phyloP scores from a whole-genome alignment of 1,140 invertebrate genomes.

The Lutraria rhynchaena region DNA sequence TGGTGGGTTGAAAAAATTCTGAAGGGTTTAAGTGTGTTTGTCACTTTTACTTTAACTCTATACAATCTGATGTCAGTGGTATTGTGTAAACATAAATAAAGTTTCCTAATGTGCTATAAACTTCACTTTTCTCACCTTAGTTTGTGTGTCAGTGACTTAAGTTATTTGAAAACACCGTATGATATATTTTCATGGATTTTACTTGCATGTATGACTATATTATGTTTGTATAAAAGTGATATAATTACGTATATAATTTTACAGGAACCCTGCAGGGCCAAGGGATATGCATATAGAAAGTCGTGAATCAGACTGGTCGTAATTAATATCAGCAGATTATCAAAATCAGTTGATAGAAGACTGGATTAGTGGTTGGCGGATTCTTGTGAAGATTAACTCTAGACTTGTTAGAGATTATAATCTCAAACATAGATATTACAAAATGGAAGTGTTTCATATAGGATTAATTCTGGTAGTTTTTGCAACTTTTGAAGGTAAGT shows the following conservation, averaged over 20 bases:
- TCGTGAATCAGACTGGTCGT: background rate
- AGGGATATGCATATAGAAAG: slow-evolving; percentile 14
- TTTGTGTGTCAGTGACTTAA: too few relatives aligned
- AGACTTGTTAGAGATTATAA: slow-evolving; percentile 9
- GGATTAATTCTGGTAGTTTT: slow-evolving; percentile 51
- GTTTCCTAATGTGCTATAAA: too few relatives aligned
- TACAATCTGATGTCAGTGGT: too few relatives aligned
- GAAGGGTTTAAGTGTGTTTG: too few relatives aligned
- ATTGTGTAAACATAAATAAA: too few relatives aligned
- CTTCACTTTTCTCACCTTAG: too few relatives aligned
- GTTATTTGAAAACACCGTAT: too few relatives aligned
- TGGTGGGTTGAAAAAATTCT: too few relatives aligned
- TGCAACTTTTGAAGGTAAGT: slow-evolving; percentile 49
- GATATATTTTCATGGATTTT: too few relatives aligned
- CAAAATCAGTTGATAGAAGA: slow-evolving; percentile 21
- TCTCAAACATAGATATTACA: slow-evolving; percentile 27
- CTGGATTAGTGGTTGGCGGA: slow-evolving; percentile 20
- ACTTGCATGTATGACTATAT: too few relatives aligned
- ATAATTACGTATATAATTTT: background rate
- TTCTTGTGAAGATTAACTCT: slow-evolving; percentile 20
- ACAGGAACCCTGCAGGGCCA: slow-evolving; percentile 12
- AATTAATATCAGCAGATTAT: slow-evolving; percentile 23
- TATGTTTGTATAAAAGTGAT: background rate
- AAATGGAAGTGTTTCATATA: slow-evolving; percentile 54
- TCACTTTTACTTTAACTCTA: too few relatives aligned